Evolutionary conservation across 37 sponge, comb jelly and placozoan genomes (phyloP), one percentile per base, ranked within the genome.

Genomic region (Mnemiopsis leidyi): DNA sequence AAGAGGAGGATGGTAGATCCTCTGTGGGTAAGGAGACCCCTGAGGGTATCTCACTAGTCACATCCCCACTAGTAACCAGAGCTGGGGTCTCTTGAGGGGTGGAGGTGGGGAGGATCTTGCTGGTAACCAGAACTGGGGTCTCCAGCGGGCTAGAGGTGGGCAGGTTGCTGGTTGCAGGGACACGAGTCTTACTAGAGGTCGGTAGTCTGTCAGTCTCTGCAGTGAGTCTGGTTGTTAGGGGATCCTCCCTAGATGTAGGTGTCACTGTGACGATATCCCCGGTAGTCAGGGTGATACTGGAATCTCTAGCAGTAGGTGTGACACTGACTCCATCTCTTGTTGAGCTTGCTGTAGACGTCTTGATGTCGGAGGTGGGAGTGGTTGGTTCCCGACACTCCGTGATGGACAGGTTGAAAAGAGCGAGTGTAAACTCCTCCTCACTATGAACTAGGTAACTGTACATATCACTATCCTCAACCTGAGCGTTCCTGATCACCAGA

Each of bases 371-470:
- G 61, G 61, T 48, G 61, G 61, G 61, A 5, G 5, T 13, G 9
- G 13, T 13, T 13, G 13, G 5, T 5, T 48, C 13, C 37, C 23
- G 5, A 40, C 90, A 85, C 3, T 13, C 24, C 0, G 23, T 33
- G 16, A 85, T 61, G n/a, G 90, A 28, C 48, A 85, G 48, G 61
- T 85, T 39, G 26, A 85, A 38, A 25, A 33, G 23, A 25, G 90
- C 48, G 3, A 38, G 39, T 39, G 90, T 85, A 20, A 85, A 38
- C 61, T 85, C 61, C 13, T 33, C 90, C 24, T 85, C 48, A 23
- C 31, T 36, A 18, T 38, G 40, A 29, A 85, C 90, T 1, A 85
- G 40, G 61, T 85, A 85, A 38, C 48, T 85, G 26, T 85, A 85
- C 48, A 85, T 0, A 21, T 39, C 39, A 85, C 90, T 85, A 61